phyloP scores from a whole-genome alignment of 1,140 invertebrate species.

The Hyposmocoma kahamanoa region DNA sequence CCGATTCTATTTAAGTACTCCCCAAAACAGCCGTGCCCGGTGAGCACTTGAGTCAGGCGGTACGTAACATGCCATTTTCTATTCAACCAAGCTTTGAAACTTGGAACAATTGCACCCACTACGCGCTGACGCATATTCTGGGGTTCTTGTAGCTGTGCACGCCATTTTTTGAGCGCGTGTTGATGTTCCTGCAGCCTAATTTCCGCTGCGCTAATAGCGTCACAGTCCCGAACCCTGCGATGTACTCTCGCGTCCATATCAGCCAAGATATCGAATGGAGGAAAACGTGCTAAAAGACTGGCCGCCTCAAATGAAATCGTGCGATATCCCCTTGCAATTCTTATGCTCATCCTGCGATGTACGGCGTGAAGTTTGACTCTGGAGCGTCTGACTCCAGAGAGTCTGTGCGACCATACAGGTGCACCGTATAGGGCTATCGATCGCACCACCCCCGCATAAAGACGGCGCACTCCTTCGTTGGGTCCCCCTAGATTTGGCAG shows the following conservation, averaged over 20 bases:
- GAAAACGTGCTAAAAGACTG: background rate
- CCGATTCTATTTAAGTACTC: no score
- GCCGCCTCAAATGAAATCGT: background rate
- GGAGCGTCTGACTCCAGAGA: background rate
- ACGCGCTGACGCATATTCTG: background rate
- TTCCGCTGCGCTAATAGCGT: background rate
- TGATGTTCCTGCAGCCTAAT: background rate
- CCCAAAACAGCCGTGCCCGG: no score
- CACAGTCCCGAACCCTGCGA: background rate
- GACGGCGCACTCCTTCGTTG: background rate
- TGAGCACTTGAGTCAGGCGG: no score
- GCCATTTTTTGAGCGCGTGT: background rate
- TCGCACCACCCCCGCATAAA: background rate
- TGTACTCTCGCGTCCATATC: background rate
- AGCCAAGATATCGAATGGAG: background rate
- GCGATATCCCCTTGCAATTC: background rate
- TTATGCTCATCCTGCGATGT: background rate
- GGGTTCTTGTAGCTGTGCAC: background rate
- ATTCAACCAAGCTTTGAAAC: background rate
- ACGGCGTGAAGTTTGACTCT: background rate
- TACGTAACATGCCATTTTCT: background rate
- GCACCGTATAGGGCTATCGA: background rate
- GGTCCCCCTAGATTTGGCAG: constrained; percentile 10
- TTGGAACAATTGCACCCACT: background rate
- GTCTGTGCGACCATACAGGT: background rate